Conservation (phyloP, 53 echinoderm and acorn worm species). For the Antedon mediterranea region DNA sequence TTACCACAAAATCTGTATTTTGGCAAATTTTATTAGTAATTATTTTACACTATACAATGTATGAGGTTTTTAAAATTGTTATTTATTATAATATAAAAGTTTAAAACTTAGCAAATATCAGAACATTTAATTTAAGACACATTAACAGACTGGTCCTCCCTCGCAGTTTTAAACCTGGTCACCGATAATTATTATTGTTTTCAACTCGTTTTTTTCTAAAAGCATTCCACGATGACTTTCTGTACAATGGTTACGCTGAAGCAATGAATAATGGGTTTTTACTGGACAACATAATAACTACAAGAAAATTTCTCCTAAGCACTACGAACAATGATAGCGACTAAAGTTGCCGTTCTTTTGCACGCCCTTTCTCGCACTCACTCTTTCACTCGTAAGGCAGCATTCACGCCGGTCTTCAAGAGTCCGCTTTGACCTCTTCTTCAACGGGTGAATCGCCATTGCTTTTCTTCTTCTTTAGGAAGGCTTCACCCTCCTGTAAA, state of each 20-base stretch:
- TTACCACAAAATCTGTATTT: neutral
- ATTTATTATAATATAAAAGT: neutral
- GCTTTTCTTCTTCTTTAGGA: slow-evolving; percentile 80
- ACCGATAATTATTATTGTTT: neutral
- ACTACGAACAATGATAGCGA: neutral
- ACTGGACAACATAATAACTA: neutral
- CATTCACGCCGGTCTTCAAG: slow-evolving; percentile 7
- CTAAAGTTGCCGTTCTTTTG: neutral
- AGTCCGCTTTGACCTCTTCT: slow-evolving; percentile 37
- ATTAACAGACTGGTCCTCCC: neutral
- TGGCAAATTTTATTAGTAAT: neutral
- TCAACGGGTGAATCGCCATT: slow-evolving; percentile 68
- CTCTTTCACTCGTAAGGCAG: neutral
- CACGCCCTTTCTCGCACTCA: neutral
- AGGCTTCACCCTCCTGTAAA: slow-evolving; percentile 62
- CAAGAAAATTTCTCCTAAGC: neutral
- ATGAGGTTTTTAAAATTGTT: neutral
- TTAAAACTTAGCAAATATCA: neutral
- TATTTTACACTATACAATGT: neutral
- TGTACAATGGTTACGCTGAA: neutral
- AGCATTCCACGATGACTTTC: neutral
- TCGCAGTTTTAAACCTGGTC: neutral
- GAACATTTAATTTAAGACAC: neutral
- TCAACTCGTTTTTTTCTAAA: neutral
- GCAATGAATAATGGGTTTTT: neutral